These are phyloP conservation scores for Branchinecta sandiegonensis DNA, from an alignment of 2,888 invertebrate species.

Conservation along the genomic window DNA sequence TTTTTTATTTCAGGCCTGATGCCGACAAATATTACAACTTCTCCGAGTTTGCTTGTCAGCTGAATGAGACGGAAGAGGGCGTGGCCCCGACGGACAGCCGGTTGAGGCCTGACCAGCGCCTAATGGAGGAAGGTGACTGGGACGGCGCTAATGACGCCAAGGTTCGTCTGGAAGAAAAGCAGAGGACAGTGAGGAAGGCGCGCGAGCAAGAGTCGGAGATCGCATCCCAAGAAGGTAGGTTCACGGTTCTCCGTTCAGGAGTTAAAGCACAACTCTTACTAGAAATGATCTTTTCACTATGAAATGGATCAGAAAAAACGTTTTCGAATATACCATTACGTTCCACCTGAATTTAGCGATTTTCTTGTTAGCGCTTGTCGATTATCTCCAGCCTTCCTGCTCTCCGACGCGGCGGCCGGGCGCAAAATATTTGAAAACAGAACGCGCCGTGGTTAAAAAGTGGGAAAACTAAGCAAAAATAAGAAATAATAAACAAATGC, in stretches of 20 bases:
- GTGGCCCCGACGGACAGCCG: slow-evolving; percentile 92
- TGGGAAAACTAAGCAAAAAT: too few species aligned
- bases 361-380: too few species aligned
- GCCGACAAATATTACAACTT: slow-evolving; percentile 76
- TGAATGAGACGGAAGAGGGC: slow-evolving; percentile 84
- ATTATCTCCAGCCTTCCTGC: too few species aligned
- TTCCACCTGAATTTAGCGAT: too few species aligned
- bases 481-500: too few species aligned
- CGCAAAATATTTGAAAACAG: too few species aligned
- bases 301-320: too few species aligned
- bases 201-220: slow-evolving; percentile 64
- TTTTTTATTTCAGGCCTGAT: slow-evolving; percentile 39
- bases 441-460: too few species aligned
- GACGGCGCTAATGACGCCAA: slow-evolving; percentile 79
- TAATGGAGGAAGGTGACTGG: slow-evolving; percentile 91
- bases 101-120: slow-evolving; percentile 82
- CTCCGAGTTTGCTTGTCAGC: slow-evolving; percentile 82
- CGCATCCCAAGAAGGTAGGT: slow-evolving; percentile 37
- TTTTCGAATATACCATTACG: too few species aligned
- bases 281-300: too few species aligned
- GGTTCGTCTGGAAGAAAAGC: slow-evolving; percentile 82
- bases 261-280: not conserved
- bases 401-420: too few species aligned
- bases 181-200: slow-evolving; percentile 58
- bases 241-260: not conserved